Base-by-base conservation (phyloP, 2,888 invertebrate genomes). In the Eustalomyia histrio region DNA sequence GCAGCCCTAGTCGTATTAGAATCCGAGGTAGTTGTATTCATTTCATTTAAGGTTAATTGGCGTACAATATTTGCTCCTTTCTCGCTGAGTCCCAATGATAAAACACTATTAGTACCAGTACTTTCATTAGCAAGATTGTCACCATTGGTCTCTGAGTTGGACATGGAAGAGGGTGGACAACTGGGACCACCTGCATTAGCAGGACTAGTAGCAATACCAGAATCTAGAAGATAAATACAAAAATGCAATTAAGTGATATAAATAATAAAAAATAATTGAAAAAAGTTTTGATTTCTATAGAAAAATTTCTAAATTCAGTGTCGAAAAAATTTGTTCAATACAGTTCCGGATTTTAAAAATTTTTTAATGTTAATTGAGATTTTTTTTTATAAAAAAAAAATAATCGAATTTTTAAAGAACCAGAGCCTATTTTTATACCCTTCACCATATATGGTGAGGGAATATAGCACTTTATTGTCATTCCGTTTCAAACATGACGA, bases 121-220 rank as follows among this genome's bases (percentile, higher is more conserved):
- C 16, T 69, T 14, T 81, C 81, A 17, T 69, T 57, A 50, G 72
- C 83, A 53, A 58, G 72, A 47, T 67, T 84, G 33, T 81, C 83
- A 16, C 78, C 83, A 72, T 85, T 85, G 3, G 84, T 84, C 33
- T 86, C 85, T 3, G 84, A 84, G 74, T 85, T 85, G 6, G 84
- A 84, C 18, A 84, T 84, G 8, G 84, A 84, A 8, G 82, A 82
- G 60, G 76, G 72, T 12, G 83, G 67, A 60, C 78, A 80, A 55
- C 78, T 80, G 8, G 60, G 74, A 58, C 81, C 65, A 58, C 81
- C 65, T 14, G 86, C 85, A 53, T 89, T 90, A 9, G 89, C 88
- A 18, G 91, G 90, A 84, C 91, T 90, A 58, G 88, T 90, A 47
- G 89, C 90, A 58, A 90, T 90, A 67, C 90, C 90, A 24, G 91